Evolutionary conservation across 2,797 vertebrate species (phyloP).

Genomic region (Eurystomus glaucurus): DNA sequence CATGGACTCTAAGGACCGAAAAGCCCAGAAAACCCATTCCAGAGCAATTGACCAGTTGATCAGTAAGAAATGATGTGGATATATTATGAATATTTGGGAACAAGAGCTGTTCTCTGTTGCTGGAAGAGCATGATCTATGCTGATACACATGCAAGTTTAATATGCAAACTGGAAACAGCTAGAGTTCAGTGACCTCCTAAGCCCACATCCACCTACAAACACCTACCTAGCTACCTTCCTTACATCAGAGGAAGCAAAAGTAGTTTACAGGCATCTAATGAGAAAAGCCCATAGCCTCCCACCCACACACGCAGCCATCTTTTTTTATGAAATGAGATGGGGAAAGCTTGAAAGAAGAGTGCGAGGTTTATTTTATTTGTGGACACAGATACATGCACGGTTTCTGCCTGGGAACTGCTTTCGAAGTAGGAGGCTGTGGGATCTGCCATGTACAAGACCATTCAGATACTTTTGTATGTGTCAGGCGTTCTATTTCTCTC

Average conservation of each 20-base stretch:
- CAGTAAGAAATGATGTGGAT: not conserved
- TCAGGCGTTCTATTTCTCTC: not conserved
- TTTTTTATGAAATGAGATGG: not conserved
- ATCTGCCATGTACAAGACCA: not conserved
- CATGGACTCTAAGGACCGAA: not conserved
- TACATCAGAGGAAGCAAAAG: not conserved
- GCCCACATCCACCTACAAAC: not conserved
- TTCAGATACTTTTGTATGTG: not conserved
- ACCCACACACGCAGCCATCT: rapidly evolving
- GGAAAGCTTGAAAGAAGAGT: not conserved
- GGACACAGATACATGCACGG: not conserved
- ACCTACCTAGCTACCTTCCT: not conserved
- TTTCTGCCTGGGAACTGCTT: not conserved
- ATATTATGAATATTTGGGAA: not conserved
- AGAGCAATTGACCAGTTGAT: not conserved
- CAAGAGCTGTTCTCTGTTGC: not conserved
- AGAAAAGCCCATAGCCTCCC: not conserved
- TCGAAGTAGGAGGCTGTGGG: not conserved
- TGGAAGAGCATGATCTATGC: rapidly evolving
- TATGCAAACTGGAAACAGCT: not conserved
- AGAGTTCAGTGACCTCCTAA: not conserved
- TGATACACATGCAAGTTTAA: not conserved
- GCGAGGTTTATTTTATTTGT: not conserved
- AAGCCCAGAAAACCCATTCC: not conserved
- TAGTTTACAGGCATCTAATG: not conserved